Evolutionary conservation across 1,140 invertebrate genomes (phyloP).

Genomic region (Schlechtendalia chinensis): DNA sequence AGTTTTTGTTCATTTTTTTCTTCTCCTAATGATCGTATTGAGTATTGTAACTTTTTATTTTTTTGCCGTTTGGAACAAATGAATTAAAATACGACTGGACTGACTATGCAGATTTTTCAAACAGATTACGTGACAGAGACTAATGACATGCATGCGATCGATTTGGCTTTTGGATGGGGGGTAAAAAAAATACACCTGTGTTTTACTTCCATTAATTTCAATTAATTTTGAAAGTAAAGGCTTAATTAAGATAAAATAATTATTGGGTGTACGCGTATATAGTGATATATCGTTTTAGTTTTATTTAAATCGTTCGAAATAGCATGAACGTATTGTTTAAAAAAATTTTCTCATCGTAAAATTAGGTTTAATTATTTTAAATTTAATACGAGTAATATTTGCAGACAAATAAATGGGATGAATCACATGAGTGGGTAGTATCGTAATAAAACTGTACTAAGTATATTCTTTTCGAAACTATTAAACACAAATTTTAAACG

Average conservation of each 20-base stretch:
- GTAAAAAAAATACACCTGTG: constrained; percentile 6
- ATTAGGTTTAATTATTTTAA: too few relatives aligned
- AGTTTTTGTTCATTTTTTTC: neutral
- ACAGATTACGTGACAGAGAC: constrained; percentile 37
- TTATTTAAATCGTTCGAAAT: neutral
- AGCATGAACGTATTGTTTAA: neutral
- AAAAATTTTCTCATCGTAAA: too few relatives aligned
- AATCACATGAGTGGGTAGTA: too few relatives aligned
- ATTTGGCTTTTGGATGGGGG: constrained; percentile 3
- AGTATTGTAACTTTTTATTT: neutral
- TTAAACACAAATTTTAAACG: too few relatives aligned
- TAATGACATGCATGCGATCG: constrained; percentile 36
- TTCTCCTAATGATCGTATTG: neutral
- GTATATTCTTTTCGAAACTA: too few relatives aligned
- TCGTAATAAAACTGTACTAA: too few relatives aligned
- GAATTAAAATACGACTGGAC: constrained; percentile 14
- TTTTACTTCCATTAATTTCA: constrained; percentile 39
- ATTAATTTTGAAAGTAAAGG: constrained; percentile 22
- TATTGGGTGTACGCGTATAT: neutral
- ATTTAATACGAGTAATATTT: too few relatives aligned
- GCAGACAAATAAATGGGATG: neutral
- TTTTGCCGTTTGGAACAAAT: neutral
- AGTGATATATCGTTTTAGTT: neutral
- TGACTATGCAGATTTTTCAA: constrained; percentile 31
- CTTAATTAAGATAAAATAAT: constrained; percentile 44